Base-by-base conservation (phyloP, 2,888 invertebrate species). In the Patella pellucida region DNA sequence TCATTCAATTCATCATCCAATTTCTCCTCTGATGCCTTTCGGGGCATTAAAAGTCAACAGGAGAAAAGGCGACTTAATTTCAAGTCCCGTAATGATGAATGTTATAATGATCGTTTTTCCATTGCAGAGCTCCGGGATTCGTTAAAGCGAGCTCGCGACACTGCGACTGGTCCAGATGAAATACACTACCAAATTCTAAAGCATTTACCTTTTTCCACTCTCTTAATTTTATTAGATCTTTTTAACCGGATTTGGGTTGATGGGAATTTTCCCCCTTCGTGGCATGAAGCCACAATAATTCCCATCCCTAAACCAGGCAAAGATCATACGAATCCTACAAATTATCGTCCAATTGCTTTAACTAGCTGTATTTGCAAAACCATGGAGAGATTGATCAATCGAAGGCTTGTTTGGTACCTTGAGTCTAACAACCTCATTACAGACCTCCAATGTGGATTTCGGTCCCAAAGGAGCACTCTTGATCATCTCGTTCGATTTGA, bases 301-400 rank as follows among this genome's bases (percentile, higher is more conserved):
- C 81, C 81, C 1, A 69, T 81, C 51, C 80, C 79, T 9, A 81
- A 81, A 73, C 80, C 77, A 27, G 78, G 76, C 4, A 80, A 81
- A 68, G 78, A 79, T 71, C 69, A 69, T 41, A 73, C 77, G 16
- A 75, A 82, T 54, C 79, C 81, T 23, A 72, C 56, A 0, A 83
- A 77, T 72, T 85, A 85, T 71, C 69, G 84, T n/a, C 84, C 85
- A 11, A 85, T 85, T 14, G 81, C 83, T 51, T 75, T 85, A 27
- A 84, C 85, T 16, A 84, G 83, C 68, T 85, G 84, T 71, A 69
- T 85, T 5, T 83, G 84, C 56, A 86, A 86, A 73, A 69, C 82
- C 0, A 76, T 85, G 80, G 85, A 84, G 71, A 56, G 77, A 62
- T 82, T 85, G 80, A 76, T 87, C 12, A 84, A 82, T 67, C 71